Base-by-base conservation (phyloP, 2,113 vertebrate genomes). In the Oryzias javanicus region DNA sequence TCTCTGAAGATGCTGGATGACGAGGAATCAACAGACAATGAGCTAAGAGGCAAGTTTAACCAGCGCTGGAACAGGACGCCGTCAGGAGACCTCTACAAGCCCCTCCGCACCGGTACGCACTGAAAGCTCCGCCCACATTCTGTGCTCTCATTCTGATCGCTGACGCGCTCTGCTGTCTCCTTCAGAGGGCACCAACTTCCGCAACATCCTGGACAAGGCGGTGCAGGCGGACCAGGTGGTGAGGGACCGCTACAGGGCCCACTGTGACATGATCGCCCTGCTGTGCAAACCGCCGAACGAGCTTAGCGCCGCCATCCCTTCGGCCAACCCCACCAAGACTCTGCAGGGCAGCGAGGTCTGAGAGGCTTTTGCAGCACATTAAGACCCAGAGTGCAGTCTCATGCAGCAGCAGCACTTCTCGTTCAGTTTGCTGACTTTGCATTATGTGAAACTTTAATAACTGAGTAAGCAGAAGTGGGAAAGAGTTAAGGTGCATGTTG, bases 51-150 rank as follows among this genome's bases (percentile, higher is more conserved):
- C 60, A 99, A 99, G 86, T 99, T 99, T 84, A 97, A 89, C 78
- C 96, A 98, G 57, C 95, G 96, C 51, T 99, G 97, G 97, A 95
- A 94, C 89, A 93, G 97, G 85, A 99, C 96, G 0, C 91, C 96
- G 5, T 99, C 97, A 64, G 94, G 80, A 60, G 97, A 99, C 2
- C 94, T 99, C 6, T 99, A 99, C 67, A 98, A 96, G 72, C 91
- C 96, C 49, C 89, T 99, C 56, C 92, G 97, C 76, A 10, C 93
- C 88, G 96, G 96, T 97, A 87, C 10, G 6, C 24, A 16, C 3
- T 0, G 4, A n/a, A 24, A 42, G 6, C 41, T 14, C n/a, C 6
- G 17, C 6, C 16, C n/a, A 4, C 1, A 8, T 14, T 29, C 16
- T 6, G 13, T 14, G 12, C 15, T 22, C 3, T 27, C 15, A 4